Evolutionary conservation across 2,797 vertebrate species (phyloP), one percentile per base, ranked within the genome.

Genomic region (Brotula barbata): DNA sequence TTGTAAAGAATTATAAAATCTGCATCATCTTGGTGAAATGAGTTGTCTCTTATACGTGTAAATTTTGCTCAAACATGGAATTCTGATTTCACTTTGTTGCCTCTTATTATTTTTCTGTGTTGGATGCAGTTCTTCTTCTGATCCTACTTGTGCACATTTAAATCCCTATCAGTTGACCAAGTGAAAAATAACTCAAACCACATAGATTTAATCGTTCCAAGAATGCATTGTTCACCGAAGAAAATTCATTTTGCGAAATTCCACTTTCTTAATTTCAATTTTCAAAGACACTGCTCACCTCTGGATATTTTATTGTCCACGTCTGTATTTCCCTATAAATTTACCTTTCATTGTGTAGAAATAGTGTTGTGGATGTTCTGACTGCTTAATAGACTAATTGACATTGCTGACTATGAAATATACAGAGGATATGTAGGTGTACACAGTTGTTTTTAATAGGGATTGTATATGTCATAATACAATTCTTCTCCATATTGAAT

Each of bases 1-100:
- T n/a, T 19, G 21, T 6, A 1, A 21, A 21, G 23, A 14, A 15
- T 39, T n/a, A n/a, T n/a, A 39, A 1, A 39, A 39, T 39, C 3
- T 39, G 14, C 2, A n/a, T n/a, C 31, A 10, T 7, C 9, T 33
- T 33, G 9, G 9, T 33, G 9, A 6, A 33, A 33, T 7, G 31
- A n/a, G 37, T 1, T 33, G 22, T 0, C 12, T 20, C 13, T n/a
- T 12, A 40, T 3, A 40, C 11, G 43, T 66, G 43, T 43, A 64
- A 15, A 49, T 69, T 66, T 63, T 45, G 58, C 69, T 75, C 54
- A 10, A 23, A 11, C 1, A 16, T 68, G 77, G 78, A 80, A 78
- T 77, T 84, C 74, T 76, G 53, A 31, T 79, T 65, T 69, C 5
- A 36, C 13, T 34, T 22, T 51, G 17, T 52, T 68, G 23, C 42